Base-by-base conservation (phyloP, 2,888 invertebrate species). In the Rotaria magnacalcarata region DNA sequence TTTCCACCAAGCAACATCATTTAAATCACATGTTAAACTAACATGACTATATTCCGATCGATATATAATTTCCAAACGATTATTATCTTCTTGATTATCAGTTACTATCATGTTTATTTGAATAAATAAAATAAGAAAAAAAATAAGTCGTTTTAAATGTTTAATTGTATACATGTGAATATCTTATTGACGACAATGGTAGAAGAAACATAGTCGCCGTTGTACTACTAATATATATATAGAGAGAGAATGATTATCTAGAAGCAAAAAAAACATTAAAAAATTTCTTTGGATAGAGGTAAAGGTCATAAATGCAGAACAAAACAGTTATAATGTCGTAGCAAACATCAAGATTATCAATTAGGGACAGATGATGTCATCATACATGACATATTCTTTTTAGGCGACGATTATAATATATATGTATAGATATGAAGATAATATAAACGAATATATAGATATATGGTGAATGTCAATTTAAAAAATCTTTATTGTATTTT, bases 1-100 rank as follows among this genome's bases (percentile, higher is more conserved):
- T 80, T 80, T 80, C 80, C 80, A 80, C 80, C 80, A 80, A 47
- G 80, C 80, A 24, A 47, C 47, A 80, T 80, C 80, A 10, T 5
- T 80, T 47, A 80, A 80, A 80, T 80, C 80, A 80, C 80, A 80
- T 43, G 47, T 47, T 47, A 80, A 80, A n/a, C 80, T 21, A 11
- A 80, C 47, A 47, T 80, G 47, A 80, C 80, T 47, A 80, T 47
- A n/a, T 80, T 80, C 80, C 5, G 11, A 41, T 24, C 47, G 43
- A 80, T 47, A 47, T 6, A 67, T 67, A 1, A 0, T 34, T 67
- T 67, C 67, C 14, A 41, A 67, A 67, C 67, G 67, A 67, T 67
- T 67, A 34, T 67, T 67, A 34, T 67, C 67, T 27, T 67, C 67
- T 27, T 34, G 67, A 67, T 67, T 67, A 67, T 67, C 67, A 67